A percentile compares a stretch with the other conserved stretches of the same genome.
These are phyloP conservation scores for Pomacea canaliculata DNA, from an alignment of 2,888 invertebrate species.

Conservation along the genomic window DNA sequence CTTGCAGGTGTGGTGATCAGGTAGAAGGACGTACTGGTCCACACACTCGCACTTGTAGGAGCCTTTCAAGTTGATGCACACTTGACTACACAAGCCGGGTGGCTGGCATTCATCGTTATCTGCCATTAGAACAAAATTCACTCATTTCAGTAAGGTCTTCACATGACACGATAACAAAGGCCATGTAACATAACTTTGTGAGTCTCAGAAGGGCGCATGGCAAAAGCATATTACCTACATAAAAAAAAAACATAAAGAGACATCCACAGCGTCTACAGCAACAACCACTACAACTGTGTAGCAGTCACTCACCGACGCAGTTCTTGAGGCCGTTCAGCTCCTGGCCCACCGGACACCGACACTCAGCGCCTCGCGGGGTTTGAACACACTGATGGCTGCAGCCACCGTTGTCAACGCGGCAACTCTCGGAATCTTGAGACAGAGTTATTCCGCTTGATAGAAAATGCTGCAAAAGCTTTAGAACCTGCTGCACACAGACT, in stretches of 20 bases:
- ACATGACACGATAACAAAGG: too few relatives aligned
- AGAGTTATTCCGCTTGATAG: neutral
- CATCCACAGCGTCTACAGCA: too few relatives aligned
- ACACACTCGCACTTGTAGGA: conserved; percentile 90
- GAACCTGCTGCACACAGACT: too few relatives aligned
- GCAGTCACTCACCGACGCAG: conserved; percentile 64
- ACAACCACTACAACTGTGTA: too few relatives aligned
- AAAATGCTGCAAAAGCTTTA: neutral
- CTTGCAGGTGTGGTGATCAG: conserved; percentile 67
- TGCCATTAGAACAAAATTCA: conserved; percentile 45
- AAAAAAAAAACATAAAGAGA: too few relatives aligned
- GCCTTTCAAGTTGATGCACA: conserved; percentile 89
- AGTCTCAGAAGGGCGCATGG: too few relatives aligned
- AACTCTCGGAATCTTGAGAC: conserved; percentile 62
- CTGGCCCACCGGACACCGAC: conserved; percentile 91
- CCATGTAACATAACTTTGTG: too few relatives aligned
- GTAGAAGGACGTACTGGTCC: conserved; percentile 83
- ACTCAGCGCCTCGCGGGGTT: conserved; percentile 81
- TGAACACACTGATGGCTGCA: conserved; percentile 70
- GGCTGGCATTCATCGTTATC: conserved; percentile 91
- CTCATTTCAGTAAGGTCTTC: neutral
- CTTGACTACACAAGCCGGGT: conserved; percentile 91
- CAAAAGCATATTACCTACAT: too few relatives aligned
- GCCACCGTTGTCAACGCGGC: conserved; percentile 68
- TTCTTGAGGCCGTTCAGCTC: conserved; percentile 75